These are phyloP conservation scores for Turdus rufiventris DNA, from an alignment of 2,113 vertebrate species.

Conservation along the genomic window DNA sequence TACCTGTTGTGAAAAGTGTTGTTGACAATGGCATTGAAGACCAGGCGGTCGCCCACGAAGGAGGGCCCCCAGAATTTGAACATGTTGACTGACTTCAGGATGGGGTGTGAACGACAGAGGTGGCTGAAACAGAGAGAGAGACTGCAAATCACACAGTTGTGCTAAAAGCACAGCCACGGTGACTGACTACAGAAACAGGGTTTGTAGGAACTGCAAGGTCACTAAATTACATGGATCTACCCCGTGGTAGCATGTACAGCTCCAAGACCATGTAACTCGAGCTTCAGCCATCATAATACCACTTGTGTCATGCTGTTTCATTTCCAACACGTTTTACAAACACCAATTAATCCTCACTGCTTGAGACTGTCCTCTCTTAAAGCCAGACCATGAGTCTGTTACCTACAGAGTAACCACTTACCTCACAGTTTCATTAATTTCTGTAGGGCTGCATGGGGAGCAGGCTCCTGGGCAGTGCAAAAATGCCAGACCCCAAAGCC, in stretches of 20 bases:
- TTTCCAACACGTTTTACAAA: not conserved
- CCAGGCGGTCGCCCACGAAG: slow-evolving; percentile 74
- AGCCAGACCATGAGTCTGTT: not conserved
- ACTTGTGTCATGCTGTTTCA: not conserved
- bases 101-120: slow-evolving; percentile 62
- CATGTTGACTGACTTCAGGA: slow-evolving; percentile 78
- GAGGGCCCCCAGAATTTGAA: slow-evolving; percentile 82
- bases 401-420: not conserved
- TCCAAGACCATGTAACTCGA: not conserved
- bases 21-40: slow-evolving; percentile 80
- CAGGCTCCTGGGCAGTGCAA: not conserved
- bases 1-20: slow-evolving; percentile 78
- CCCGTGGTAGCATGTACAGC: not conserved
- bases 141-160: not conserved
- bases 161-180: not conserved
- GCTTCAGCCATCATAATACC: not conserved
- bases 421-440: not conserved
- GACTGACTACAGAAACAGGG: not conserved
- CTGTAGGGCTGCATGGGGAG: not conserved
- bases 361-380: not conserved
- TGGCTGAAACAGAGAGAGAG: slow-evolving; percentile 49
- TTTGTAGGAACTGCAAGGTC: not conserved
- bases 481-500: not conserved
- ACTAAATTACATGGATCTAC: not conserved
- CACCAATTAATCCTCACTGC: not conserved